phyloP scores from a whole-genome alignment of 2,797 vertebrate genomes.

The Acanthiza pusilla region DNA sequence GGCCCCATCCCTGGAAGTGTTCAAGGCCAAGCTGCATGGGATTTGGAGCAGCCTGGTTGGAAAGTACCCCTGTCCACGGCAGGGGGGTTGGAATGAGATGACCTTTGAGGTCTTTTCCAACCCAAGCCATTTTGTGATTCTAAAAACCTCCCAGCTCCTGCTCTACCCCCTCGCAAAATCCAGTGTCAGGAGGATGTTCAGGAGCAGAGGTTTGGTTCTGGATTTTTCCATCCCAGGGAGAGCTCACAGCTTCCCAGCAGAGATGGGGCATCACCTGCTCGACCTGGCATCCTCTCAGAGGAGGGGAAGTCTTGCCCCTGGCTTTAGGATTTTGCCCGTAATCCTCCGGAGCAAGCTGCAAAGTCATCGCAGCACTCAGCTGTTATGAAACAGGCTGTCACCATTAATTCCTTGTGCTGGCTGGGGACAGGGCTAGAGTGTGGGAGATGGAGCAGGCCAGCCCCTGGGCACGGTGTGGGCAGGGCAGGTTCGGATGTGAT shows the following conservation, averaged over 20 bases:
- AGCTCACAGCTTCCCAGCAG: fast-evolving
- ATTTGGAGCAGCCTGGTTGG: not conserved
- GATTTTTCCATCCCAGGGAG: not conserved
- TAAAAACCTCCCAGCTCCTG: not conserved
- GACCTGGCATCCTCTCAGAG: not conserved
- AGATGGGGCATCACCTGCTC: not conserved
- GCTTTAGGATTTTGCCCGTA: not conserved
- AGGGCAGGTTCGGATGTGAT: not conserved
- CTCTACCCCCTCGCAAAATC: not conserved
- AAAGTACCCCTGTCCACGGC: not conserved
- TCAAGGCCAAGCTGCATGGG: not conserved
- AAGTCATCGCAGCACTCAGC: constrained; percentile 23
- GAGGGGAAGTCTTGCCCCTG: not conserved
- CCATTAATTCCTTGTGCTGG: not conserved
- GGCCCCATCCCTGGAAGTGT: not conserved
- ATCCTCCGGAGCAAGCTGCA: constrained; percentile 29
- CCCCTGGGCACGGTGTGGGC: fast-evolving
- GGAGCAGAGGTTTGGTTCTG: not conserved
- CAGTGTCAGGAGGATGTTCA: not conserved
- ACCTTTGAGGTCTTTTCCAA: not conserved
- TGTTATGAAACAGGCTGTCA: not conserved
- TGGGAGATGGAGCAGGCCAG: not conserved
- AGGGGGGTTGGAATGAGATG: not conserved
- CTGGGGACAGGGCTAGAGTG: not conserved
- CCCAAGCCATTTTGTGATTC: not conserved